Evolutionary conservation across 2,888 invertebrate species (phyloP).

Genomic region (Oscheius sp.): DNA sequence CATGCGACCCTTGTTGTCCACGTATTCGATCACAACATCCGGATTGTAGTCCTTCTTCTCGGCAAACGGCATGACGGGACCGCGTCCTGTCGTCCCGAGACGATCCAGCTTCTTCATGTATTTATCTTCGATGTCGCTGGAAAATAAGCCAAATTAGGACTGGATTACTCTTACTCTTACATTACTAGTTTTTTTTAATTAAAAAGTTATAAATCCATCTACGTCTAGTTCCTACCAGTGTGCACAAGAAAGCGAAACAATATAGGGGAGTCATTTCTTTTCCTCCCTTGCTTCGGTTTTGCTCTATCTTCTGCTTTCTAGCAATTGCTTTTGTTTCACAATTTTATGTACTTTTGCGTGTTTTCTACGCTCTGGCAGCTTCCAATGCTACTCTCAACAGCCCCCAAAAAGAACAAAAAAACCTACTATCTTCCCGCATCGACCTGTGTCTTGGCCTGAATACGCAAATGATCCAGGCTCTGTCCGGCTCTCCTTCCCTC

Average conservation of each 20-base stretch:
- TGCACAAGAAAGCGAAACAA: no score
- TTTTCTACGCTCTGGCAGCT: no score
- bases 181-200: no score
- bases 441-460: slow-evolving; percentile 57
- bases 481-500: slow-evolving; percentile 49
- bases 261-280: no score
- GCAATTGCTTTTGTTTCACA: no score
- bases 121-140: slow-evolving; percentile 73
- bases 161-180: no score
- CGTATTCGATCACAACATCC: slow-evolving; percentile 80
- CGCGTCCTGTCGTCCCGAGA: slow-evolving; percentile 68
- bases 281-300: no score
- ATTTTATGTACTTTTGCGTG: no score
- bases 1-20: slow-evolving; percentile 92
- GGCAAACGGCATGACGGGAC: slow-evolving; percentile 67
- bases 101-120: slow-evolving; percentile 73
- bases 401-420: not conserved
- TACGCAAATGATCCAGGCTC: slow-evolving; percentile 67
- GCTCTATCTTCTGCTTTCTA: no score
- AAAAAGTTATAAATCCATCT: no score
- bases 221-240: no score
- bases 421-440: slow-evolving; percentile 65
- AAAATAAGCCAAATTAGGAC: slow-evolving; percentile 36
- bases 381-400: no score
- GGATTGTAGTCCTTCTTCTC: slow-evolving; percentile 72